These are phyloP conservation scores for Apocrypta bakeri DNA, from an alignment of 1,140 invertebrate species.

Conservation along the genomic window DNA sequence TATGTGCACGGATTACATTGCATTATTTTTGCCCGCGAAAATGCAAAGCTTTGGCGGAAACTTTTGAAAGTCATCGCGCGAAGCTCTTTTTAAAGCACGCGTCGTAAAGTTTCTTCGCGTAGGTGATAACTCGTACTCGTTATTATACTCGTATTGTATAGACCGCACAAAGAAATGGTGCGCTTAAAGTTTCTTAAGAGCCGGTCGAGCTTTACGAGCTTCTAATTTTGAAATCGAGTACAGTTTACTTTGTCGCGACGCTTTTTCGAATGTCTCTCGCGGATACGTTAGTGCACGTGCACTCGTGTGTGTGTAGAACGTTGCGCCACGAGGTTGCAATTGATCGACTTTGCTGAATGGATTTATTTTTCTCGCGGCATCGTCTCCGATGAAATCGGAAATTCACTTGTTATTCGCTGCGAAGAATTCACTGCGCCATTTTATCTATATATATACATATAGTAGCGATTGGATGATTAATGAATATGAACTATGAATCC, in stretches of 20 bases:
- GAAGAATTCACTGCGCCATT: too few species aligned
- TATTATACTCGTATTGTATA: too few species aligned
- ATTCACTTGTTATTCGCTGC: background rate
- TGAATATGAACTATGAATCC: too few species aligned
- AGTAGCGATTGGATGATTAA: too few species aligned
- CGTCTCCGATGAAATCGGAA: background rate
- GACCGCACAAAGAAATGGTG: background rate
- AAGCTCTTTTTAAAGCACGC: too few species aligned
- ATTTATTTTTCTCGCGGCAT: constrained; percentile 4
- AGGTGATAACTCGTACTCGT: background rate
- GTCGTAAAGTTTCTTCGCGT: background rate
- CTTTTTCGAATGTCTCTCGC: background rate
- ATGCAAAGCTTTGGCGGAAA: background rate
- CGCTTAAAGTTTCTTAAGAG: background rate
- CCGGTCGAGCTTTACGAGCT: background rate
- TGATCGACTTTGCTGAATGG: background rate
- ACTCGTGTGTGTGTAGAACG: background rate
- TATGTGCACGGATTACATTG: too few species aligned
- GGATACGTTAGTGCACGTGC: background rate
- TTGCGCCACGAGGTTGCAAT: constrained; percentile 7
- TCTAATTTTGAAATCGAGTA: constrained; percentile 9
- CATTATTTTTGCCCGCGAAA: background rate
- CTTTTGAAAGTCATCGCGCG: too few species aligned
- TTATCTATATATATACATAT: too few species aligned
- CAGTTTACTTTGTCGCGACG: background rate